Evolutionary conservation across 1,140 invertebrate species (phyloP).

Genomic region (Lepidurus couesii): DNA sequence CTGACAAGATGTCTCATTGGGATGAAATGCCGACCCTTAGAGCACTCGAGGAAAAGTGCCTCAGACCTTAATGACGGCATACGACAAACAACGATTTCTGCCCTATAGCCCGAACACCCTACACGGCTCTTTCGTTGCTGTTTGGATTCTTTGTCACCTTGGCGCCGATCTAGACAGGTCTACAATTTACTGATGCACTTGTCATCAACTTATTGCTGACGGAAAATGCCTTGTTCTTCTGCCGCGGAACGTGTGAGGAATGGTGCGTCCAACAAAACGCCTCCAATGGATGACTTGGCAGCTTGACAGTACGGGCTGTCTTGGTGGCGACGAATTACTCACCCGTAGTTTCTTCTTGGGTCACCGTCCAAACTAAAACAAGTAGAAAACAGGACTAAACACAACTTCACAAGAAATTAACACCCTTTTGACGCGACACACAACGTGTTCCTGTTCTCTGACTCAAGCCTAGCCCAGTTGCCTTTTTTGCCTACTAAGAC

Average conservation of each 20-base stretch:
- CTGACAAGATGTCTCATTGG: too few species aligned
- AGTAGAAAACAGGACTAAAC: background rate
- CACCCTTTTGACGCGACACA: background rate
- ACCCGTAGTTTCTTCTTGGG: background rate
- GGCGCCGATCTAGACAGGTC: background rate
- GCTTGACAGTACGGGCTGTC: background rate
- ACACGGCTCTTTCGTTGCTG: background rate
- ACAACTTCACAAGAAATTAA: background rate
- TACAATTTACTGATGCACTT: background rate
- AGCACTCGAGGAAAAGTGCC: too few species aligned
- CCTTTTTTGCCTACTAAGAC: background rate
- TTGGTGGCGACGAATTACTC: background rate
- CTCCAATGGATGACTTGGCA: background rate
- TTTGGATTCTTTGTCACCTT: constrained; percentile 16
- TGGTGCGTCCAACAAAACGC: background rate
- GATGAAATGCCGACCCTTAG: too few species aligned
- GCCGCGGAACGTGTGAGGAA: background rate
- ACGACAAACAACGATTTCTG: background rate
- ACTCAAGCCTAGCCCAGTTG: too few species aligned
- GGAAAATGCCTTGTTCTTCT: constrained; percentile 19
- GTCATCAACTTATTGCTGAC: background rate
- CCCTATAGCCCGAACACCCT: background rate
- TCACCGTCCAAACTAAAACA: background rate
- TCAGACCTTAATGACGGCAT: too few species aligned
- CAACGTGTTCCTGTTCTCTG: background rate